These are phyloP conservation scores for Onychomys torridus DNA, from an alignment of 2,797 vertebrate genomes.

Conservation along the genomic window DNA sequence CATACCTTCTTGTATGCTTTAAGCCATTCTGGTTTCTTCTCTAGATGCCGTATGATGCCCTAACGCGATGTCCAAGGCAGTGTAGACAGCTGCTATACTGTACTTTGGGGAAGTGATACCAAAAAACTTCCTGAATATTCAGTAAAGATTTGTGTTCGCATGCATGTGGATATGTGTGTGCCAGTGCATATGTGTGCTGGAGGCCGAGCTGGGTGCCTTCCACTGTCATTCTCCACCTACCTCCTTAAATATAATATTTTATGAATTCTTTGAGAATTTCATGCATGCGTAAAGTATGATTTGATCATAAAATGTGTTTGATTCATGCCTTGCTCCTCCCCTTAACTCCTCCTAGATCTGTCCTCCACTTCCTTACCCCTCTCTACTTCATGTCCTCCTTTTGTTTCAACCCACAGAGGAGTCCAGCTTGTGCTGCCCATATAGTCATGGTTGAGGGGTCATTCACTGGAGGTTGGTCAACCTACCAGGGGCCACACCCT, in stretches of 20 bases:
- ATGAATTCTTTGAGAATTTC: background rate
- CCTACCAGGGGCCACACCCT: background rate
- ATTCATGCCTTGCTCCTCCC: background rate
- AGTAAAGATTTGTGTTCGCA: background rate
- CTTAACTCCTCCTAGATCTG: background rate
- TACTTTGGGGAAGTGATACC: background rate
- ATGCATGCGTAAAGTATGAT: background rate
- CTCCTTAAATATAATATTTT: background rate
- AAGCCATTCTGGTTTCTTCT: background rate
- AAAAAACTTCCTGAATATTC: background rate
- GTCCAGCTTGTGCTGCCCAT: background rate
- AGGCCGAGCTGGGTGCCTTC: background rate
- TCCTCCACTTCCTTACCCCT: background rate
- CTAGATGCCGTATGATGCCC: background rate
- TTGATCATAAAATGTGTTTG: background rate
- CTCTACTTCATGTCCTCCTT: background rate
- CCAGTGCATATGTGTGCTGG: too few species aligned
- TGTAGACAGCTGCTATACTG: background rate
- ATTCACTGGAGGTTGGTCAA: background rate
- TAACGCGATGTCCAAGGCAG: too few species aligned
- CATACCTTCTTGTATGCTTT: background rate
- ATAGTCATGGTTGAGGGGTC: background rate
- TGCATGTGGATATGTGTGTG: background rate
- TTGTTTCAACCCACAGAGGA: background rate
- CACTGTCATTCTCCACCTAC: background rate